Evolutionary conservation across 2,888 invertebrate species (phyloP).

Genomic region (Athetis lepigone): DNA sequence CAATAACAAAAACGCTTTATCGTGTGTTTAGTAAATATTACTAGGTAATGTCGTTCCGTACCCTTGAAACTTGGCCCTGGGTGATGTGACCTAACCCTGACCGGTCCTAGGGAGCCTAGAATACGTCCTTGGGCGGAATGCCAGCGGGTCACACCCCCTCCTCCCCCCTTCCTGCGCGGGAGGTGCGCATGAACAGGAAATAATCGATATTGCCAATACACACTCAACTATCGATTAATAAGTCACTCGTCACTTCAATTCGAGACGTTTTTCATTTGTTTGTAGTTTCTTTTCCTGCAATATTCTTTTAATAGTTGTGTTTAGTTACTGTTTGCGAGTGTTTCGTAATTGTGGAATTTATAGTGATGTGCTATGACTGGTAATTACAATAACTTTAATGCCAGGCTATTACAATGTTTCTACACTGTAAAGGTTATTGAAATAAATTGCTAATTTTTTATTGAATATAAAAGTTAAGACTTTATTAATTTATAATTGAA

Average conservation of each 20-base stretch:
- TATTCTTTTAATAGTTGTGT: constrained; percentile 32
- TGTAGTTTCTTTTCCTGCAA: constrained; percentile 55
- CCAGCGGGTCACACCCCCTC: constrained; percentile 69
- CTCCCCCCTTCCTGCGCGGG: constrained; percentile 47
- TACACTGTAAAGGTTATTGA: constrained; percentile 29
- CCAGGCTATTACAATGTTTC: constrained; percentile 20
- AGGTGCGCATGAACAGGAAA: constrained; percentile 76
- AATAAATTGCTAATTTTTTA: constrained; percentile 10
- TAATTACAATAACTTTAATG: constrained; percentile 18
- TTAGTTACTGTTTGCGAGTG: constrained; percentile 24
- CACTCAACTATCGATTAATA: constrained; percentile 69
- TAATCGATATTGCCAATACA: constrained; percentile 78
- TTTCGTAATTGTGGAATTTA: constrained; percentile 28
- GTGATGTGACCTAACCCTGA: constrained; percentile 78
- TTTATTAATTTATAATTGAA: constrained; percentile 16
- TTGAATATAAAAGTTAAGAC: background rate
- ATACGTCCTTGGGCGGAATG: constrained; percentile 83
- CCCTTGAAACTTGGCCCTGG: constrained; percentile 60
- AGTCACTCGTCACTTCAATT: constrained; percentile 61
- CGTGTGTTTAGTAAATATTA: constrained; percentile 26
- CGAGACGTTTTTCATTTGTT: constrained; percentile 60
- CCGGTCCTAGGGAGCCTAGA: constrained; percentile 84
- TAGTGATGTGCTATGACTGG: constrained; percentile 2
- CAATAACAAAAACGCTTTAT: constrained; percentile 10
- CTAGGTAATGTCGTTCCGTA: constrained; percentile 20